Evolutionary conservation across 2,113 vertebrate species (phyloP).

Genomic region (Pteruthius melanotis): DNA sequence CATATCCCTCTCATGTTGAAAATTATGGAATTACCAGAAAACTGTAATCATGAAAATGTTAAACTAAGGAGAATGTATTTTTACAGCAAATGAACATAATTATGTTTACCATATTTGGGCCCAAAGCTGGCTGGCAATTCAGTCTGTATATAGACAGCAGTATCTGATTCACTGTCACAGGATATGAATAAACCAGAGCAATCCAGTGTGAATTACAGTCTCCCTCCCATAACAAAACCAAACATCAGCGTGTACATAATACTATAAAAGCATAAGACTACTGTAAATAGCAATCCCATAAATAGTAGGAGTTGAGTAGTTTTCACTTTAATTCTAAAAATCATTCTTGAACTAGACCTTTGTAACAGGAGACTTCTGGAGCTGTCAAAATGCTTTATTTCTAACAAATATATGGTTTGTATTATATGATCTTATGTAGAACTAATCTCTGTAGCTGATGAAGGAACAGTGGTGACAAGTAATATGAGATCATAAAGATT

Average conservation of each 20-base stretch:
- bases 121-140: constrained; percentile 45
- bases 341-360: not conserved
- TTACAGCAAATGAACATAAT: constrained; percentile 62
- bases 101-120: constrained; percentile 61
- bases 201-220: constrained; percentile 7
- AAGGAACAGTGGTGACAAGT: not conserved
- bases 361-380: not conserved
- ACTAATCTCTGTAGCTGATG: not conserved
- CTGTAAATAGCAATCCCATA: not conserved
- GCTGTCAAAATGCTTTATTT: not conserved
- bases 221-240: constrained; percentile 15
- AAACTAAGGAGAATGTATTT: constrained; percentile 56
- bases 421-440: not conserved
- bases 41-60: constrained; percentile 63
- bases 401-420: not conserved
- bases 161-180: constrained; percentile 64
- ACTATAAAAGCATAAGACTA: not conserved
- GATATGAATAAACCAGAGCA: constrained; percentile 60
- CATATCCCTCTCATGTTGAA: constrained; percentile 41
- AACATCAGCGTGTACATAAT: not conserved
- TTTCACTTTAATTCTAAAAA: not conserved
- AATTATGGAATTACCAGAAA: constrained; percentile 68
- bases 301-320: not conserved
- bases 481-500: constrained; percentile 4
- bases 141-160: constrained; percentile 47